Conservation (phyloP, 2,113 vertebrate genomes). For the Spilogale gracilis region DNA sequence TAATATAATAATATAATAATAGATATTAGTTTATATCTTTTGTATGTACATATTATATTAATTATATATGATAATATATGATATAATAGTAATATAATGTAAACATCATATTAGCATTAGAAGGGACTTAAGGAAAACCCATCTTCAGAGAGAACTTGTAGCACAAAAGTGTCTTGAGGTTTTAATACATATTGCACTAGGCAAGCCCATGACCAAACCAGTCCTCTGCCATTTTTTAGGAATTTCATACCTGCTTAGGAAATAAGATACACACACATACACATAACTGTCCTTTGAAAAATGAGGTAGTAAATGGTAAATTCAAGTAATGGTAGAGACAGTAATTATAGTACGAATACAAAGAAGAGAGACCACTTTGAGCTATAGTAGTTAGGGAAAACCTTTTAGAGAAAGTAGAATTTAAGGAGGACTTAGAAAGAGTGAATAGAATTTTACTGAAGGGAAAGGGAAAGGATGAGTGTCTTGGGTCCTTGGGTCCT, state of each 20-base stretch:
- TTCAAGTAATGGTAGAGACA: not conserved
- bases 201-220: not conserved
- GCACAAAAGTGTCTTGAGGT: constrained; percentile 21
- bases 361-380: constrained; percentile 24
- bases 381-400: not conserved
- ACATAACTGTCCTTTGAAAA: not conserved
- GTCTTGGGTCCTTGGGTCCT: not conserved
- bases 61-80: too few species aligned
- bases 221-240: not conserved
- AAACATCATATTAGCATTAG: not conserved
- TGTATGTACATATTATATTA: too few species aligned
- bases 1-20: too few species aligned
- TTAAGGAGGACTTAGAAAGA: not conserved
- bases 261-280: not conserved
- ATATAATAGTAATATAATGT: too few species aligned
- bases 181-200: not conserved
- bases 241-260: not conserved
- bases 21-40: too few species aligned
- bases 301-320: not conserved
- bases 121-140: not conserved
- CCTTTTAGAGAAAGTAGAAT: not conserved
- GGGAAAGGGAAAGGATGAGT: not conserved
- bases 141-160: not conserved
- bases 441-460: not conserved
- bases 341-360: not conserved